Evolutionary conservation across 2,888 invertebrate genomes (phyloP).

Genomic region (Melanchra persicariae): DNA sequence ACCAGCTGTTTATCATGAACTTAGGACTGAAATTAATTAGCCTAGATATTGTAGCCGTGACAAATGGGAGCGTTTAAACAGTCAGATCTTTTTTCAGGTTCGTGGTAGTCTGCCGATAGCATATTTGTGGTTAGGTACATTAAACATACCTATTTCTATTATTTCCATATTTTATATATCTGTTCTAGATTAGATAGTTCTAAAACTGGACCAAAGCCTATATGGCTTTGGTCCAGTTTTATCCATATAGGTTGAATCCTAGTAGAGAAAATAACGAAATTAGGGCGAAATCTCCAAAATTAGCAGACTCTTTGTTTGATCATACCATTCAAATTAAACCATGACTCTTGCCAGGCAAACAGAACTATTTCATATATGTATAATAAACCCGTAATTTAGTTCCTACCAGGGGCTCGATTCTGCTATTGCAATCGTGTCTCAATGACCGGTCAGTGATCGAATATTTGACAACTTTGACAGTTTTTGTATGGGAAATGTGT

Average conservation of each 20-base stretch:
- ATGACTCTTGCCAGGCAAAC: constrained; percentile 55
- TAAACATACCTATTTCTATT: neutral
- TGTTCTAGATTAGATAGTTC: neutral
- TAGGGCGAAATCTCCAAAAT: neutral
- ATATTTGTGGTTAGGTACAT: neutral
- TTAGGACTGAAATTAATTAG: constrained; percentile 30
- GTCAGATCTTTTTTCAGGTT: constrained; percentile 18
- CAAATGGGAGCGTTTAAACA: constrained; percentile 20
- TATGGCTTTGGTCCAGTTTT: too few species aligned
- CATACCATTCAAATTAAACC: constrained; percentile 46
- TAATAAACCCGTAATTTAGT: constrained; percentile 61
- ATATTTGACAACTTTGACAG: too few species aligned
- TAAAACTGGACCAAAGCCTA: neutral
- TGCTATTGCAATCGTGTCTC: too few species aligned
- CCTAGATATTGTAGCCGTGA: constrained; percentile 22
- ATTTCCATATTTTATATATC: neutral
- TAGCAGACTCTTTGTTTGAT: constrained; percentile 18
- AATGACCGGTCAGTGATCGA: too few species aligned
- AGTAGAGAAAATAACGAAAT: neutral
- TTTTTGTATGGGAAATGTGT: too few species aligned
- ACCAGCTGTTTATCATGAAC: constrained; percentile 30
- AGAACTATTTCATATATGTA: constrained; percentile 59
- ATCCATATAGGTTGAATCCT: neutral
- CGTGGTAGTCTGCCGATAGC: neutral
- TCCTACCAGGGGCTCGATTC: too few species aligned